Percentiles rank a stretch among this genome's conserved stretches.
Conservation (phyloP, 2,888 invertebrate species). For the Sphecodes monilicornis region DNA sequence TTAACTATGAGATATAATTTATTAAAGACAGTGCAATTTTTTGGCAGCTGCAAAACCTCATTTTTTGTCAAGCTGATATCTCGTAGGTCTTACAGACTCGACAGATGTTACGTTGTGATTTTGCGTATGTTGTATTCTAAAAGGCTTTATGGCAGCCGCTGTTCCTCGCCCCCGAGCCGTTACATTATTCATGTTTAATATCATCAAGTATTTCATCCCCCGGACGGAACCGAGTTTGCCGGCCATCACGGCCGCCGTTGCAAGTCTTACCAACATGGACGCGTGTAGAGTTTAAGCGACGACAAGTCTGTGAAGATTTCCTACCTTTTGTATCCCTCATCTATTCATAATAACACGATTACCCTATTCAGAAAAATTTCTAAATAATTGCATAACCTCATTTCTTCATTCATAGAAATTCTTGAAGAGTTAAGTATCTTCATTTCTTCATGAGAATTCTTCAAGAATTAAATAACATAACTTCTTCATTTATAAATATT, state of each 20-base stretch:
- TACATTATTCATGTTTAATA: constrained; percentile 84
- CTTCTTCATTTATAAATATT: not conserved
- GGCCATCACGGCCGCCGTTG: constrained; percentile 71
- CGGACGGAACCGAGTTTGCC: constrained; percentile 70
- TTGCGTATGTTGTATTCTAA: constrained; percentile 68
- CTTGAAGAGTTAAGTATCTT: not conserved
- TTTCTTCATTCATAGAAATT: not conserved
- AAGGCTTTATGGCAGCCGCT: constrained; percentile 62
- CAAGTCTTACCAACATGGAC: constrained; percentile 72
- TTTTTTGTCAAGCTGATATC: not conserved
- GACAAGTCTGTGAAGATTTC: not conserved
- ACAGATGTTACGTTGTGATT: constrained; percentile 63
- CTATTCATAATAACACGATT: constrained; percentile 11
- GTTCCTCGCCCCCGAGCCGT: constrained; percentile 70
- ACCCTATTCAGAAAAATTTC: not conserved
- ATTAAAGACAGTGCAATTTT: not conserved
- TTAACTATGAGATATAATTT: not conserved
- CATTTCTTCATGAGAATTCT: not conserved
- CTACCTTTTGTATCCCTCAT: not conserved
- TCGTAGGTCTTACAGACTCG: constrained; percentile 4
- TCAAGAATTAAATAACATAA: not conserved
- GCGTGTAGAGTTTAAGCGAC: constrained; percentile 58
- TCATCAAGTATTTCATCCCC: constrained; percentile 81
- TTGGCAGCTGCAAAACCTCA: not conserved
- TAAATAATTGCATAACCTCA: not conserved